A percentile compares a stretch with the other conserved stretches of the same genome.
Evolutionary conservation across 2,797 vertebrate species (phyloP).

Genomic region (Poecilia picta): DNA sequence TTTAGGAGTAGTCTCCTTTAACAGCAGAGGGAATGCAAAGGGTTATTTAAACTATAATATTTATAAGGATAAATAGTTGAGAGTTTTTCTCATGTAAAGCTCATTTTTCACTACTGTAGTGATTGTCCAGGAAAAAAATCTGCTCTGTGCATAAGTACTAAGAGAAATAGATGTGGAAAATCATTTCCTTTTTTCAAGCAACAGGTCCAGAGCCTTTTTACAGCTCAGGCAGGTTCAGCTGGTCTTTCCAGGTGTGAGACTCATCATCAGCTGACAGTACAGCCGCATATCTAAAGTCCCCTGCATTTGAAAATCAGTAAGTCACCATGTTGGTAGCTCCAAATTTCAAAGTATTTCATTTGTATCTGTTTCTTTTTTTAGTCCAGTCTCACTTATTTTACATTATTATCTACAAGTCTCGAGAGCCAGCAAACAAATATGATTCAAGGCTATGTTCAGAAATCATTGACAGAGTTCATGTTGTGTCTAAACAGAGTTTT

Average conservation of each 20-base stretch:
- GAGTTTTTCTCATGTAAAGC: background rate
- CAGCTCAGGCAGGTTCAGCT: background rate
- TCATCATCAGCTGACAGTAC: constrained; percentile 23
- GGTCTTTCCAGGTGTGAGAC: constrained; percentile 1
- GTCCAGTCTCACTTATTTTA: constrained; percentile 11
- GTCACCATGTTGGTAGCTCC: constrained; percentile 8
- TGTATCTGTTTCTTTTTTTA: constrained; percentile 3
- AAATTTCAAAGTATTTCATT: constrained; percentile 16
- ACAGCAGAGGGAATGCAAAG: background rate
- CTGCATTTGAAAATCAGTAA: constrained; percentile 27
- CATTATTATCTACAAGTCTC: constrained; percentile 41
- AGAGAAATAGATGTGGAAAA: background rate
- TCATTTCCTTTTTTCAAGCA: background rate
- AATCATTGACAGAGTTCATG: constrained; percentile 76
- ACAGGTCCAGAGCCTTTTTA: background rate
- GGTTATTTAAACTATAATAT: background rate
- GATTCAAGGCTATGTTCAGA: constrained; percentile 59
- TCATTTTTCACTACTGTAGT: background rate
- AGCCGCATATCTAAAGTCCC: constrained; percentile 47
- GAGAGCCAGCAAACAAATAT: constrained; percentile 54
- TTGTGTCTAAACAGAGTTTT: constrained; percentile 45
- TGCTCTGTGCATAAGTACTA: background rate
- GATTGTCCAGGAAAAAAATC: background rate
- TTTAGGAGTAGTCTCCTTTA: background rate
- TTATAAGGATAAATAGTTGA: background rate